These are phyloP conservation scores for Sciurus vulgaris DNA, from an alignment of 2,797 vertebrate genomes.

Conservation along the genomic window DNA sequence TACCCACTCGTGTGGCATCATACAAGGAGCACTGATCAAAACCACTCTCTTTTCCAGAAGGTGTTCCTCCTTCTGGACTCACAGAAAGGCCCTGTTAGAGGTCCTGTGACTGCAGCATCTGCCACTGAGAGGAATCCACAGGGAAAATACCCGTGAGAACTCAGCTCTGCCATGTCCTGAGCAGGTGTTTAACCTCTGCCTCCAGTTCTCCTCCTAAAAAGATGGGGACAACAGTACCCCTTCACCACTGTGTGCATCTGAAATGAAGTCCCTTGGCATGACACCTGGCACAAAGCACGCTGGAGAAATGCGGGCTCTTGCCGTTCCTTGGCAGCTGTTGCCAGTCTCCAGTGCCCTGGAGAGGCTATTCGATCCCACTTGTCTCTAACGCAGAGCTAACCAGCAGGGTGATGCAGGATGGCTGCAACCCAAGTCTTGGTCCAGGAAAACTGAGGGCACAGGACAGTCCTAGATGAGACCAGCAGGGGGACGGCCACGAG, in stretches of 20 bases:
- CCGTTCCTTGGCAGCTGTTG: not conserved
- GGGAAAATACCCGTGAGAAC: not conserved
- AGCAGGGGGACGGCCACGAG: not conserved
- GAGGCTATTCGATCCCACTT: not conserved
- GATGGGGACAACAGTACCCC: not conserved
- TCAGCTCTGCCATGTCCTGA: no score
- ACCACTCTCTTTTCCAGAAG: not conserved
- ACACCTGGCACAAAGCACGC: not conserved
- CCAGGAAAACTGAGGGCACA: not conserved
- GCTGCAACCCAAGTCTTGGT: not conserved
- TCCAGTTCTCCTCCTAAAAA: conserved; percentile 20
- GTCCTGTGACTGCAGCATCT: not conserved
- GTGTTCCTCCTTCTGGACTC: not conserved
- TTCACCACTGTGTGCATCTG: not conserved
- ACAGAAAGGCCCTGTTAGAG: not conserved
- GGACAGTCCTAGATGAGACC: not conserved
- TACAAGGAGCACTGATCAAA: not conserved
- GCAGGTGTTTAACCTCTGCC: not conserved
- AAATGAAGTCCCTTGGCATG: not conserved
- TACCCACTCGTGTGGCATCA: not conserved
- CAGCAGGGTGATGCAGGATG: not conserved
- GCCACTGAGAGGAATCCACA: not conserved
- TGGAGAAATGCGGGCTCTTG: not conserved
- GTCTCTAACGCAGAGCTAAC: not conserved
- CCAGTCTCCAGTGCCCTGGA: not conserved